Evolutionary conservation across 2,113 vertebrate genomes (phyloP).

Genomic region (Tachuris rubrigastra): DNA sequence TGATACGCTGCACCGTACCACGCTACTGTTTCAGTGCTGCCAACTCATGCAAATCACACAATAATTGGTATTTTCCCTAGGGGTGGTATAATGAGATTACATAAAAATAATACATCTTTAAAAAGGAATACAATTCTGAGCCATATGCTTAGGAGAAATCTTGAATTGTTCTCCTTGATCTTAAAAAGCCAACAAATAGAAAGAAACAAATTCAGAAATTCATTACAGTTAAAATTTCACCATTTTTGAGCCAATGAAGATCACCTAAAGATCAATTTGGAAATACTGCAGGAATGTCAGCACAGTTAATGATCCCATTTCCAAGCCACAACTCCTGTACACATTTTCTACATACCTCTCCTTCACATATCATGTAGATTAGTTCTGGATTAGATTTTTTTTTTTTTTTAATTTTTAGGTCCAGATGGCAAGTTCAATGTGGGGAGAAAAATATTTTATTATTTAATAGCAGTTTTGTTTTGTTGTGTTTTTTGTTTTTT

Average conservation of each 20-base stretch:
- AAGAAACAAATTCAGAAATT: background rate
- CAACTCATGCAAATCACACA: slow-evolving; percentile 60
- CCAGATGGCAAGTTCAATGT: background rate
- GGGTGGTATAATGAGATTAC: slow-evolving; percentile 56
- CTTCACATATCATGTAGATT: background rate
- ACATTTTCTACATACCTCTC: background rate
- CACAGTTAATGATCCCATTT: background rate
- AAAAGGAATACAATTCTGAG: slow-evolving; percentile 49
- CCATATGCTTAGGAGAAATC: slow-evolving; percentile 11
- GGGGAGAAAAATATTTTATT: background rate
- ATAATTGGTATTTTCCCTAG: slow-evolving; percentile 63
- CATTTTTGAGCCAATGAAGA: background rate
- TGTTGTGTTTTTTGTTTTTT: too few relatives aligned
- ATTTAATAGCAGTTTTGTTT: background rate
- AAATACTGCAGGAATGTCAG: background rate
- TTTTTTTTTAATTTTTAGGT: background rate
- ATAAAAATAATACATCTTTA: slow-evolving; percentile 48
- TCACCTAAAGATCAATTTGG: background rate
- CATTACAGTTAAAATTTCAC: background rate
- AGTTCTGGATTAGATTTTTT: background rate
- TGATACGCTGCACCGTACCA: background rate
- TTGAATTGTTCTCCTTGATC: background rate
- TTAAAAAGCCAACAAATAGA: background rate
- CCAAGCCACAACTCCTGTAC: background rate
- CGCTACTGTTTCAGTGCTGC: background rate